A percentile compares a stretch with the other conserved stretches of the same genome.
Evolutionary conservation across 2,113 vertebrate genomes (phyloP).

Genomic region (Macaca mulatta): DNA sequence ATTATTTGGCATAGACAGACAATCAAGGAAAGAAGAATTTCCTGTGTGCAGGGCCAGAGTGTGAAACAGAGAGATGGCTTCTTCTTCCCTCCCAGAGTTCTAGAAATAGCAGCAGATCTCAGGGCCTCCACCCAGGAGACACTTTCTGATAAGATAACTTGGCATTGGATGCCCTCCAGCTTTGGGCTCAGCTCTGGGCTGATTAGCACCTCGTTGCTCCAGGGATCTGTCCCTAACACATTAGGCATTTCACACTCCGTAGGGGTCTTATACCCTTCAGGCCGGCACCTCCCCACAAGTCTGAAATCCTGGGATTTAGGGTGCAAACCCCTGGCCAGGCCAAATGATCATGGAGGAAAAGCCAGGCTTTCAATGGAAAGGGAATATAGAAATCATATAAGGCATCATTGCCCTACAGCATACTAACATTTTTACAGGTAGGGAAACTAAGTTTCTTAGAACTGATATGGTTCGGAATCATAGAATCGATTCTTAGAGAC

Average conservation of each 20-base stretch:
- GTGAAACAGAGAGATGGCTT: neutral
- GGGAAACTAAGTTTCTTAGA: neutral
- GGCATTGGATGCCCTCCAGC: neutral
- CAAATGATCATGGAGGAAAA: neutral
- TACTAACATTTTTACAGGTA: neutral
- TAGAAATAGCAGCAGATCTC: conserved; percentile 32
- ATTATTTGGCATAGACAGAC: conserved; percentile 58
- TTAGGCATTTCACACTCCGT: neutral
- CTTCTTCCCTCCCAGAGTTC: neutral
- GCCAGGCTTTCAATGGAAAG: neutral
- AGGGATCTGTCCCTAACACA: neutral
- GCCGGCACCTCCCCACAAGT: neutral
- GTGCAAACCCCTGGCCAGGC: neutral
- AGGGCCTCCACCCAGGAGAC: neutral
- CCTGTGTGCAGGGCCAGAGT: neutral
- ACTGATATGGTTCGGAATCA: neutral
- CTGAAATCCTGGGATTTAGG: neutral
- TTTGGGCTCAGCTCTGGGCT: neutral
- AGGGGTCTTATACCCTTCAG: neutral
- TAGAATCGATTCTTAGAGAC: neutral
- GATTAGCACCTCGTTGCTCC: neutral
- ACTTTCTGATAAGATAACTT: conserved; percentile 10
- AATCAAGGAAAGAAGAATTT: conserved; percentile 55
- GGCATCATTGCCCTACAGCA: neutral
- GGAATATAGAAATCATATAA: neutral